Percentiles rank a stretch among this genome's conserved stretches.
phyloP scores from a whole-genome alignment of 2,888 invertebrate genomes.

The Cistogaster globosa region DNA sequence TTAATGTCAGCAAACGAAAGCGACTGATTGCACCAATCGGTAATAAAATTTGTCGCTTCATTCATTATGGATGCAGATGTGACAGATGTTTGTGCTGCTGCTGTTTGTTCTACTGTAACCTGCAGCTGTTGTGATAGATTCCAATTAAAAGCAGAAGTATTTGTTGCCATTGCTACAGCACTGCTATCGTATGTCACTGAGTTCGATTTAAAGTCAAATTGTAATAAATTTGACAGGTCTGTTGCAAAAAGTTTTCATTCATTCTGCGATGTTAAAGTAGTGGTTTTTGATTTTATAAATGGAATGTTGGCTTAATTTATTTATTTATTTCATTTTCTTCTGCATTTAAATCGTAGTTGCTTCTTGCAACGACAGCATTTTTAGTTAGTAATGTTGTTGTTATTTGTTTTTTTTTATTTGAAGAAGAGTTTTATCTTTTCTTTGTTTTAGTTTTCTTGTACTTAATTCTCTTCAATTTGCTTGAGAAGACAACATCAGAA shows the following conservation, averaged over 20 bases:
- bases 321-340: not conserved
- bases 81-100: conserved; percentile 36
- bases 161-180: conserved; percentile 22
- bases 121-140: conserved; percentile 24
- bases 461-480: conserved; percentile 15
- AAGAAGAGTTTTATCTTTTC: not conserved
- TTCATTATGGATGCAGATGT: conserved; percentile 44
- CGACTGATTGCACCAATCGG: conserved; percentile 73
- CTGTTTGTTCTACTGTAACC: not conserved
- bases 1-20: conserved; percentile 41
- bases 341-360: not conserved
- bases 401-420: not conserved
- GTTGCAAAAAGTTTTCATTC: conserved; percentile 21
- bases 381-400: not conserved
- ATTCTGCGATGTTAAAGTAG: conserved; percentile 46
- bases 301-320: conserved; percentile 53
- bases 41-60: conserved; percentile 56
- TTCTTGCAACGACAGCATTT: conserved; percentile 10
- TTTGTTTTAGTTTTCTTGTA: not conserved
- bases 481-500: conserved; percentile 10
- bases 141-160: conserved; percentile 30
- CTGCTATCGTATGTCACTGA: not conserved
- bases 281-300: conserved; percentile 53
- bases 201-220: conserved; percentile 15
- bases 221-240: too few relatives aligned